A percentile compares a stretch with the other conserved stretches of the same genome.
phyloP scores from a whole-genome alignment of 2,888 invertebrate genomes.

The Prosapia bicincta region DNA sequence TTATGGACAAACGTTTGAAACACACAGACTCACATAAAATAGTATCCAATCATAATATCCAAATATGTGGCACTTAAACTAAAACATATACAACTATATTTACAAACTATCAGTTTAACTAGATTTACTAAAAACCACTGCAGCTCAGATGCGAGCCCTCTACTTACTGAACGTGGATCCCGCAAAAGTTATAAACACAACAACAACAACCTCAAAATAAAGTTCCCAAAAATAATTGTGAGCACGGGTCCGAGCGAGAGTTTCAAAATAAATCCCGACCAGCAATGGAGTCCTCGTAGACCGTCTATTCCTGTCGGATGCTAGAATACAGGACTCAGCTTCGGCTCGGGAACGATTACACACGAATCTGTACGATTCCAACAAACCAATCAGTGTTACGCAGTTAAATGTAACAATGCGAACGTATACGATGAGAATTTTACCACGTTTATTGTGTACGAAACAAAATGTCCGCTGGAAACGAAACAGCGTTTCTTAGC shows the following conservation, averaged over 20 bases:
- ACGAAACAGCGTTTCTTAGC: too few relatives aligned
- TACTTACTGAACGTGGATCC: slow-evolving; percentile 38
- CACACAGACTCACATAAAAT: background rate
- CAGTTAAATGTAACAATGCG: background rate
- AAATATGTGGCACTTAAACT: background rate
- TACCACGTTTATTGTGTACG: too few relatives aligned
- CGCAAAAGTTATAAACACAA: slow-evolving; percentile 39
- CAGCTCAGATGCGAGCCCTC: slow-evolving; percentile 25
- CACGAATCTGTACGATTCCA: background rate
- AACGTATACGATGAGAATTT: too few relatives aligned
- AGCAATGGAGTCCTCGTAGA: background rate
- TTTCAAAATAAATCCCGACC: slow-evolving; percentile 42
- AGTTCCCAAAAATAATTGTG: slow-evolving; percentile 40
- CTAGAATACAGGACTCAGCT: background rate
- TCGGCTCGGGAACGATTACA: background rate
- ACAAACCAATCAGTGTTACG: slow-evolving; percentile 10
- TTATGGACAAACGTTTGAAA: too few relatives aligned
- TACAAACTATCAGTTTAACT: background rate
- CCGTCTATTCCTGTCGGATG: background rate
- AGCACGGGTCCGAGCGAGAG: slow-evolving; percentile 48
- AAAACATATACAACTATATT: background rate
- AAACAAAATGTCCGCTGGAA: too few relatives aligned
- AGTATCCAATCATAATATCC: background rate
- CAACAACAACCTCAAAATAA: slow-evolving; percentile 40
- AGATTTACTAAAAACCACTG: slow-evolving; percentile 16